Evolutionary conservation across 2,113 vertebrate genomes (phyloP).

Genomic region (Rattus rattus): DNA sequence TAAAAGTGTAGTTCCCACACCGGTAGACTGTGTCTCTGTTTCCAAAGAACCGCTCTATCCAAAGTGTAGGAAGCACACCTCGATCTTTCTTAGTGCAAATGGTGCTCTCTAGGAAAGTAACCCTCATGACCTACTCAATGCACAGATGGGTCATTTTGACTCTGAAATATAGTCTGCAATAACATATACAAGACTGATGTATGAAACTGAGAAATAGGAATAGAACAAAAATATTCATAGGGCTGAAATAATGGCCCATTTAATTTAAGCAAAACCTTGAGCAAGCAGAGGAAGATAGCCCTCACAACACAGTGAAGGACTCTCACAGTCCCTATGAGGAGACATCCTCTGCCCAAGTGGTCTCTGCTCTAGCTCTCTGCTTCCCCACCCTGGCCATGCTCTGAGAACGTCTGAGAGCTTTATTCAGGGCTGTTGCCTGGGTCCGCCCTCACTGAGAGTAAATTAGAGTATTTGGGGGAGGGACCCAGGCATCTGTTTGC

Average conservation of each 20-base stretch:
- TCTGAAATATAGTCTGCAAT: background rate
- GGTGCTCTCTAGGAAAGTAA: background rate
- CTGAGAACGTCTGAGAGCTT: background rate
- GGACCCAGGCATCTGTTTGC: background rate
- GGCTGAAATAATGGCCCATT: background rate
- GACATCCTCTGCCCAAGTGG: background rate
- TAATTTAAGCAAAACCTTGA: background rate
- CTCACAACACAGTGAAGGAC: background rate
- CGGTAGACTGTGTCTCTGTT: background rate
- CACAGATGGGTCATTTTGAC: background rate
- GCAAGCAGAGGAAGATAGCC: background rate
- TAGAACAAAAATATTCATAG: conserved; percentile 13
- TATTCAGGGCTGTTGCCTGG: background rate
- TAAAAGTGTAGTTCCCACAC: background rate
- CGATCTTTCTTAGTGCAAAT: background rate
- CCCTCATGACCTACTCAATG: background rate
- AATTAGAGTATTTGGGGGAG: background rate
- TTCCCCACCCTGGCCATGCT: background rate
- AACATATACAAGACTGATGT: background rate
- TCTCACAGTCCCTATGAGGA: accelerated
- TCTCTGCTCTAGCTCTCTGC: background rate
- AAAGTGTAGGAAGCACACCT: background rate
- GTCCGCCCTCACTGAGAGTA: background rate
- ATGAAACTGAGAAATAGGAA: conserved; percentile 12
- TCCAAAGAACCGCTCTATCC: conserved; percentile 10